Conservation (phyloP, 2,888 invertebrate species). For the Amiota minor region DNA sequence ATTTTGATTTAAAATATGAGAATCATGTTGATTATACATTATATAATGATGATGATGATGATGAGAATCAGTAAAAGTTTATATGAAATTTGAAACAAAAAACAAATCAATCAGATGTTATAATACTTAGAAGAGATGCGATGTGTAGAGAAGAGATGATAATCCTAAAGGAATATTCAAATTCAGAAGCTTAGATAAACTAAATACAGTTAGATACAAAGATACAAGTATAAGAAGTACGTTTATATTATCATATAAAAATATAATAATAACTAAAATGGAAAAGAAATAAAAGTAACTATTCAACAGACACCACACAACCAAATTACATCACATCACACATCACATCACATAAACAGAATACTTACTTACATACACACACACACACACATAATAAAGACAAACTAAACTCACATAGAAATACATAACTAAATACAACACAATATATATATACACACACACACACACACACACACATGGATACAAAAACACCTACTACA, state of each 20-base stretch:
- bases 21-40: no score
- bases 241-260: constrained; percentile 10
- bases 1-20: no score
- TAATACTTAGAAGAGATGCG: no score
- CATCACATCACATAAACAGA: background rate
- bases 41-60: no score
- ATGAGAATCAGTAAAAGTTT: no score
- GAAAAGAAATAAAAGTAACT: constrained; percentile 12
- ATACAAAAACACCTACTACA: background rate
- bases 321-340: background rate
- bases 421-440: background rate
- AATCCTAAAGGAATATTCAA: constrained; percentile 8
- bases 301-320: background rate
- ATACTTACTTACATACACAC: background rate
- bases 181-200: constrained; percentile 17
- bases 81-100: no score
- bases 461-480: background rate
- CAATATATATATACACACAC: background rate
- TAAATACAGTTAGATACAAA: constrained; percentile 4
- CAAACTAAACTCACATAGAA: no score
- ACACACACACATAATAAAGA: background rate
- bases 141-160: background rate
- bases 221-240: background rate
- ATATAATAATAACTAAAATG: background rate
- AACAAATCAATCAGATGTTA: no score